Percentiles rank a stretch among this genome's conserved stretches.
Conservation (phyloP, 64 coral and sea anemone genomes). For the Montipora efflorescens region DNA sequence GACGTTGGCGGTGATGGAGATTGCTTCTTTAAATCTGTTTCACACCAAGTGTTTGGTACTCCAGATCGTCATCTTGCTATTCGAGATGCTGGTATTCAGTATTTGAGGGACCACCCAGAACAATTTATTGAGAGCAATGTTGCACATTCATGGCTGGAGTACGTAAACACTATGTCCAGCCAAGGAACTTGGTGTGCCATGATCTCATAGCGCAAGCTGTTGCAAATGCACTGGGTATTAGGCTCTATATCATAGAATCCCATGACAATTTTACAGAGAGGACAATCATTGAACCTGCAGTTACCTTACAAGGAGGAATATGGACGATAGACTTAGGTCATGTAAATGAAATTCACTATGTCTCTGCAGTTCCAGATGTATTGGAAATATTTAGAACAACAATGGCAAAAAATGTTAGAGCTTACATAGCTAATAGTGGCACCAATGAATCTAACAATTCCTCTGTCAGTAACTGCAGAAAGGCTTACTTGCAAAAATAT, state of each 20-base stretch:
- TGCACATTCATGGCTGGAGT: conserved; percentile 25
- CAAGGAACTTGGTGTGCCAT: conserved; percentile 23
- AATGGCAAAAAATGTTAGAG: too few relatives aligned
- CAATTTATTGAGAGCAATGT: conserved; percentile 20
- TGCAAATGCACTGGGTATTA: conserved; percentile 22
- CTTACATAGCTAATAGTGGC: too few relatives aligned
- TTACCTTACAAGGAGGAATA: not conserved
- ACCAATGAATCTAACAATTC: too few relatives aligned
- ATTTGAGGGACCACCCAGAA: conserved; percentile 18
- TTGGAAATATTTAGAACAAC: too few relatives aligned
- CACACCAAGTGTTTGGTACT: conserved; percentile 52
- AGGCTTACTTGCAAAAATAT: too few relatives aligned
- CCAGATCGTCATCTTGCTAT: conserved; percentile 29
- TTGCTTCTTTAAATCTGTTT: conserved; percentile 48
- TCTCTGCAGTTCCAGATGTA: not conserved
- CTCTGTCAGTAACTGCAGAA: too few relatives aligned
- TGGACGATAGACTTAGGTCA: conserved; percentile 18
- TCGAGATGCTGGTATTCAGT: conserved; percentile 23
- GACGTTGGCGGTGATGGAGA: conserved; percentile 42
- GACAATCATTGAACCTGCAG: conserved; percentile 37
- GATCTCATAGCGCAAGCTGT: conserved; percentile 25
- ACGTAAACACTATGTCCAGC: conserved; percentile 9
- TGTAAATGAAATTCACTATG: conserved; percentile 18
- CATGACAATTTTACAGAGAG: conserved; percentile 28
- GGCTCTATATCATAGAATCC: conserved; percentile 44